Percentiles rank a stretch among this genome's conserved stretches.
phyloP scores from a whole-genome alignment of 2,113 vertebrate species.

The Chloropsis hardwickii region DNA sequence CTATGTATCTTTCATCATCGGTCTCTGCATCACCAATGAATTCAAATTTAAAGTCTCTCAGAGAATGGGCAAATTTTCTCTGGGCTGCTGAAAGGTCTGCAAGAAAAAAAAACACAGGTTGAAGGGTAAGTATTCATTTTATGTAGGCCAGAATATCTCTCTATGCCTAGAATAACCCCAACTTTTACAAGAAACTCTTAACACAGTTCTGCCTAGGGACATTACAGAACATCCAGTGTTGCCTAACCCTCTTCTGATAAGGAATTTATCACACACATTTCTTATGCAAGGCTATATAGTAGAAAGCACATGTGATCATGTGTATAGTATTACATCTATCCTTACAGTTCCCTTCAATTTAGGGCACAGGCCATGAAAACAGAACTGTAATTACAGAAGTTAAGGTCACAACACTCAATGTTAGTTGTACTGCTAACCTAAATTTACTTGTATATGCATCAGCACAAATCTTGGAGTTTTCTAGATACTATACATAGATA shows the following conservation, averaged over 20 bases:
- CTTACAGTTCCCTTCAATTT: neutral
- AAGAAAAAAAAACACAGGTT: constrained; percentile 17
- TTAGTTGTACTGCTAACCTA: neutral
- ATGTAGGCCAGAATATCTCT: neutral
- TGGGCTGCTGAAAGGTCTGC: constrained; percentile 90
- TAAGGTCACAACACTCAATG: neutral
- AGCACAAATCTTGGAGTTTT: neutral
- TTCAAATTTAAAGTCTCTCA: constrained; percentile 95
- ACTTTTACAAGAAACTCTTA: neutral
- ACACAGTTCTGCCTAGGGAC: neutral
- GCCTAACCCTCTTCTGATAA: neutral
- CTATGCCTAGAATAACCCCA: neutral
- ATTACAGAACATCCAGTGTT: neutral
- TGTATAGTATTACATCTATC: neutral
- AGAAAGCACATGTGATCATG: neutral
- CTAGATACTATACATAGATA: neutral
- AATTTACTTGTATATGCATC: neutral
- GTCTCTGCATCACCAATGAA: constrained; percentile 98
- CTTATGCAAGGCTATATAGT: neutral
- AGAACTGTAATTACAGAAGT: neutral
- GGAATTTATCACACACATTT: neutral
- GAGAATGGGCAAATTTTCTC: constrained; percentile 91
- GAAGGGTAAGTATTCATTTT: neutral
- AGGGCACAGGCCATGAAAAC: neutral
- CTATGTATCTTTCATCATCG: constrained; percentile 92